Percentiles rank a stretch among this genome's conserved stretches.
Evolutionary conservation across 2,888 invertebrate genomes (phyloP).

Genomic region (Andrena marginata): DNA sequence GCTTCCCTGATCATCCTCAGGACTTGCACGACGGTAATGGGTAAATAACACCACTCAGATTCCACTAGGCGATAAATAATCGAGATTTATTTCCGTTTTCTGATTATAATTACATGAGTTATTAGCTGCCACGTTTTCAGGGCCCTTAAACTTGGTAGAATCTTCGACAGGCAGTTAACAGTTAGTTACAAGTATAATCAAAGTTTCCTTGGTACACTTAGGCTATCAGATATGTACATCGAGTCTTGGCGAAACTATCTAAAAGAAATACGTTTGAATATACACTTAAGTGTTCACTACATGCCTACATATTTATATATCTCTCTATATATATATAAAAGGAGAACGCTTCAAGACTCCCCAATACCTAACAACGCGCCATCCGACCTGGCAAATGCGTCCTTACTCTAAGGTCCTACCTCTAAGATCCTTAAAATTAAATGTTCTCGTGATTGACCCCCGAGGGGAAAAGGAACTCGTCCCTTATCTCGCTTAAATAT

Average conservation of each 20-base stretch:
- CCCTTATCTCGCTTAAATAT: slow-evolving; percentile 51
- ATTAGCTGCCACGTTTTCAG: slow-evolving; percentile 37
- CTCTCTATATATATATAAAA: slow-evolving; percentile 20
- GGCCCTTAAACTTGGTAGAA: slow-evolving; percentile 13
- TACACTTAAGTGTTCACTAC: slow-evolving; percentile 38
- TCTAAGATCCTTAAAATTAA: slow-evolving; percentile 28
- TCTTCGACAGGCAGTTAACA: background rate
- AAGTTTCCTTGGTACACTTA: background rate
- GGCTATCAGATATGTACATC: slow-evolving; percentile 30
- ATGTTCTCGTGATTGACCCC: slow-evolving; percentile 1
- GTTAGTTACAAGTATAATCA: slow-evolving; percentile 2
- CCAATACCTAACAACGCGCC: background rate
- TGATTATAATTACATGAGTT: slow-evolving; percentile 45
- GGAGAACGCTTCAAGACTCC: slow-evolving; percentile 7
- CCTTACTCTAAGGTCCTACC: slow-evolving; percentile 37
- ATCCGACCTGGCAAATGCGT: slow-evolving; percentile 11
- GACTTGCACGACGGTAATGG: background rate
- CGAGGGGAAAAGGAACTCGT: slow-evolving; percentile 17
- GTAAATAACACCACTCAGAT: slow-evolving; percentile 21
- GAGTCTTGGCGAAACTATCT: slow-evolving; percentile 25
- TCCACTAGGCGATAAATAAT: slow-evolving; percentile 76
- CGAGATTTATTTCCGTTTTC: slow-evolving; percentile 74
- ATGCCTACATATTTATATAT: slow-evolving; percentile 27
- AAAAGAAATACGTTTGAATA: slow-evolving; percentile 44
- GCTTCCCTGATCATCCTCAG: background rate